Percentiles rank a stretch among this genome's conserved stretches.
These are phyloP conservation scores for Leptinotarsa defecta DNA, from an alignment of 1,140 invertebrate species.

Conservation along the genomic window DNA sequence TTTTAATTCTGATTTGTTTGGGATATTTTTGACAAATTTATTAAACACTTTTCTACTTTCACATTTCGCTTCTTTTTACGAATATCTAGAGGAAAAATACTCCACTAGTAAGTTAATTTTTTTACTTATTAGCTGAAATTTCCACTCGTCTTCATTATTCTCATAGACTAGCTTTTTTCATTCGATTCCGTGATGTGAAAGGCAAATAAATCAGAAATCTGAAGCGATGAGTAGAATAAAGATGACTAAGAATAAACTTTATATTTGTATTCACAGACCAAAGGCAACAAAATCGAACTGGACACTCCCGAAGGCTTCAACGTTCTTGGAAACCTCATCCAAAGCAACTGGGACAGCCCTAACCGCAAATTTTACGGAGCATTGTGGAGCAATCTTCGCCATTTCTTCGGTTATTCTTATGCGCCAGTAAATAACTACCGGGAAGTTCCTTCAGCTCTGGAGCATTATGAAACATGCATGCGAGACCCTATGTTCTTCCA, in stretches of 20 bases:
- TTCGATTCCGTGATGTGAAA: too few species aligned
- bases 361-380: slow-evolving; percentile 64
- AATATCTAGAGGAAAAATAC: too few species aligned
- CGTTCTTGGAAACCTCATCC: slow-evolving; percentile 60
- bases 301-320: slow-evolving; percentile 54
- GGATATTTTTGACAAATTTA: too few species aligned
- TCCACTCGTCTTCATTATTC: too few species aligned
- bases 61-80: too few species aligned
- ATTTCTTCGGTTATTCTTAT: slow-evolving; percentile 43
- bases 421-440: slow-evolving; percentile 54
- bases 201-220: too few species aligned
- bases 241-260: background rate
- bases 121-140: too few species aligned
- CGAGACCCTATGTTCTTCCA: slow-evolving; percentile 72
- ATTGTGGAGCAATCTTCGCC: slow-evolving; percentile 26
- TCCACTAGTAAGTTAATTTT: too few species aligned
- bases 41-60: too few species aligned
- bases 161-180: too few species aligned
- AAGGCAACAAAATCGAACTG: slow-evolving; percentile 51
- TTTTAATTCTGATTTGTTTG: too few species aligned
- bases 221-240: too few species aligned
- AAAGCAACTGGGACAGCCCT: slow-evolving; percentile 59
- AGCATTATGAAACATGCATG: slow-evolving; percentile 63
- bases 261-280: slow-evolving; percentile 33
- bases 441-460: slow-evolving; percentile 51